Evolutionary conservation across 2,113 vertebrate species (phyloP).

Genomic region (Actinemys pallida): DNA sequence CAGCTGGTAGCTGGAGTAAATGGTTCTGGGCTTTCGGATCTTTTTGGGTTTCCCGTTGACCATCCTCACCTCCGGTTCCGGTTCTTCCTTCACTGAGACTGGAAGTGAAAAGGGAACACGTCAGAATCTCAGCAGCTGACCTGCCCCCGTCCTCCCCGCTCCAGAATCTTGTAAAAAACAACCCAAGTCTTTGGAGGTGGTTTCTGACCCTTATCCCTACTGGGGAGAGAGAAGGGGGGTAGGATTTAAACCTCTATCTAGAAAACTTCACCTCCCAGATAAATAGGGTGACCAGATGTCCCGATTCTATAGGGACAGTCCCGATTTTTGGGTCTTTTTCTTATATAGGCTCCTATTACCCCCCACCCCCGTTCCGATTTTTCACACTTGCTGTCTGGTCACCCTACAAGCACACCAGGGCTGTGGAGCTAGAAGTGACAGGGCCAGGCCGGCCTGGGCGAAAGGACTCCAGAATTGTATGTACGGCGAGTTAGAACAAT

Average conservation of each 20-base stretch:
- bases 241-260: too few species aligned
- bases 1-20: slow-evolving; percentile 99
- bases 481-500: not conserved
- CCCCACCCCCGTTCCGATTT: too few species aligned
- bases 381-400: too few species aligned
- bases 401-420: too few species aligned
- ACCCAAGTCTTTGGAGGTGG: too few species aligned
- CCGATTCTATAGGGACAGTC: too few species aligned
- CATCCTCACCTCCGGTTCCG: slow-evolving; percentile 97
- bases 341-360: too few species aligned
- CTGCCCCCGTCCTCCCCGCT: not conserved
- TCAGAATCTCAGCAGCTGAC: not conserved
- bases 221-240: not conserved
- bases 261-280: too few species aligned
- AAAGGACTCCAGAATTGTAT: not conserved
- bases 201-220: not conserved
- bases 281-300: too few species aligned
- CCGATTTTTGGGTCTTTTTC: too few species aligned
- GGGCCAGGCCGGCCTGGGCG: too few species aligned
- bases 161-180: not conserved
- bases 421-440: not conserved
- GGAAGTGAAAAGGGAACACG: slow-evolving; percentile 12
- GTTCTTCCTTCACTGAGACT: slow-evolving; percentile 94
- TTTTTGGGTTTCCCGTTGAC: slow-evolving; percentile 99
- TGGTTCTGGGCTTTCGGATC: slow-evolving; percentile 97